Evolutionary conservation across 2,113 vertebrate species (phyloP), one percentile per base, ranked within the genome.

Genomic region (Alouatta palliata): DNA sequence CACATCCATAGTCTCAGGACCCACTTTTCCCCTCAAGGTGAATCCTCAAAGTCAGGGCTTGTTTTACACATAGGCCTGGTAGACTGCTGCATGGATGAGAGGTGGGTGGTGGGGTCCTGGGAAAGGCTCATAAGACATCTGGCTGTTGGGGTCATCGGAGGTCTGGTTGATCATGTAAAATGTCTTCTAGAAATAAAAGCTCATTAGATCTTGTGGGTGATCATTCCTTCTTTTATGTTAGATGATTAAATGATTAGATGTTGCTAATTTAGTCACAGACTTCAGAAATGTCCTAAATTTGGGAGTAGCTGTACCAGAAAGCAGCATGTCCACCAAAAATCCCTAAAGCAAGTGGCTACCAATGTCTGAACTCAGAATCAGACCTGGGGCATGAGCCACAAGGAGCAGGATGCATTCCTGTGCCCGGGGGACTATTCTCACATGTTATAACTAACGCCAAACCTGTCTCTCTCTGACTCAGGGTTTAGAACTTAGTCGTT

Each of bases 21-120:
- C 43, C 4, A 10, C n/a, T 77, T 37, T 70, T 66, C 45, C 7
- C 10, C 19, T 80, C 87, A n/a, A 45, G 52, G 17, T 20, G 5
- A 47, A 47, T n/a, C 16, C 32, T 52, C 32, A 64, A 75, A 56
- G 37, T 12, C 35, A 5, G 25, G 40, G 6, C 32, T 61, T 75
- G 27, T 35, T 92, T 47, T 40, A 30, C 0, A n/a, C 14, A 10
- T 0, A 5, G 5, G 35, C 16, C 7, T 47, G 43, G 70, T 19
- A 35, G 23, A 73, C 16, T 4, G n/a, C 20, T 12, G 10, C 16
- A 0, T 4, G 4, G 47, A 4, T 66, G 30, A 14, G 25, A 32
- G n/a, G 9, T 12, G 3, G 47, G 4, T 9, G 27, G 21, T 2
- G 7, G 3, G 30, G 11, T 3, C 0, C 8, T 25, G 25, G 14